Evolutionary conservation across 2,113 vertebrate species (phyloP), one percentile per base, ranked within the genome.

Genomic region (Dendrocopos noguchii): DNA sequence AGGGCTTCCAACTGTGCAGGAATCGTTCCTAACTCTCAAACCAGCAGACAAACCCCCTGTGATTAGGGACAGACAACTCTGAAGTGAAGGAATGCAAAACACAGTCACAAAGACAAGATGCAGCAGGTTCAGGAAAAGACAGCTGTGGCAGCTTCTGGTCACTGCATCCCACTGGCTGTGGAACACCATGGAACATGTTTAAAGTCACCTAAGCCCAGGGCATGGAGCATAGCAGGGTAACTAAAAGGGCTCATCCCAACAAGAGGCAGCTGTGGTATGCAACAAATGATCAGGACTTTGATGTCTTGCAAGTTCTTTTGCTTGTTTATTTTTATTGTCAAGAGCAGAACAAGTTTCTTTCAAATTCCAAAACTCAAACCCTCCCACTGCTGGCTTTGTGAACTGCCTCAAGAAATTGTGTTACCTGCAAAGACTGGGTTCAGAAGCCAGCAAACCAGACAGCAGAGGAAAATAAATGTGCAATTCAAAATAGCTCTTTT

Each of bases 261-360:
- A 24, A 36, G 59, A 60, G 27, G 71, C 84, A 73, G 78, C 34
- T 19, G 24, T 15, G 63, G 67, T 44, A 72, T 7, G 25, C 73
- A 90, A 47, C 19, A 81, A 31, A 71, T 14, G 31, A 53, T 20
- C 46, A 63, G 66, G 24, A 57, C 67, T 70, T 73, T 6, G 67
- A 78, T 76, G 84, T 71, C 84, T 56, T 88, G 33, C 12, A 78
- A 86, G 17, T 75, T 55, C 65, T 78, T 84, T 60, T 75, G 59
- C 39, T 84, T 89, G 57, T 84, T 91, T 91, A 42, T 80, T 93
- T 94, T 50, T 73, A 52, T 22, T 73, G 52, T 47, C 59, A 29
- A 52, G 29, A 84, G 31, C 1, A 65, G 63, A 85, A 91, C 14
- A 60, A 33, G 74, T 76, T 84, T 84, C 14, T 76, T 74, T 79